Evolutionary conservation across 2,888 invertebrate species (phyloP).

Genomic region (Hermaeophaga mercurialis): DNA sequence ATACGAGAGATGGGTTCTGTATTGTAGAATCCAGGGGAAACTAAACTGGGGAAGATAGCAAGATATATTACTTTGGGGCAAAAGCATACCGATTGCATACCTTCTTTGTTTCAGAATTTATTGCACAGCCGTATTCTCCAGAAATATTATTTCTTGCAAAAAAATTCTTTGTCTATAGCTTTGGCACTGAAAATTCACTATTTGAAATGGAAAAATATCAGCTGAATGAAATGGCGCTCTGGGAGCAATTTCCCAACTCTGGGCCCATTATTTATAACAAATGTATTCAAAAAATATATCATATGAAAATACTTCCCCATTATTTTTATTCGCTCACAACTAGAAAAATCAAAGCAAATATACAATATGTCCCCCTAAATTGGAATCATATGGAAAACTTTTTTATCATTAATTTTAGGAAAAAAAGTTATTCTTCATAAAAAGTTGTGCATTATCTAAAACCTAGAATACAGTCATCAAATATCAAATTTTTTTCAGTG

Average conservation of each 20-base stretch:
- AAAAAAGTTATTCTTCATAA: too few species aligned
- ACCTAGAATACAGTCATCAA: too few species aligned
- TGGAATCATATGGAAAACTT: background rate
- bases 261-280: background rate
- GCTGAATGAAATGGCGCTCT: background rate
- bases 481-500: too few species aligned
- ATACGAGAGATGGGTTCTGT: conserved; percentile 20
- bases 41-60: conserved; percentile 35
- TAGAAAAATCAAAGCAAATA: too few species aligned
- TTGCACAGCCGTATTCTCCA: conserved; percentile 34
- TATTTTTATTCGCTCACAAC: too few species aligned
- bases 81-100: conserved; percentile 44
- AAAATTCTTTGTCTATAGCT: conserved; percentile 29
- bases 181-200: conserved; percentile 19
- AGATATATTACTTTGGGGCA: conserved; percentile 43
- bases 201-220: conserved; percentile 20
- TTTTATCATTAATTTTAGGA: background rate
- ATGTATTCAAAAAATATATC: background rate
- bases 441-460: too few species aligned
- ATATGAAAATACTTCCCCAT: background rate
- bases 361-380: too few species aligned
- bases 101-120: conserved; percentile 47
- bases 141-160: conserved; percentile 34
- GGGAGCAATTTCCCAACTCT: conserved; percentile 13
- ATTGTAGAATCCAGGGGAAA: conserved; percentile 32